Base-by-base conservation (phyloP, 2,797 vertebrate species). In the Nothura maculosa region DNA sequence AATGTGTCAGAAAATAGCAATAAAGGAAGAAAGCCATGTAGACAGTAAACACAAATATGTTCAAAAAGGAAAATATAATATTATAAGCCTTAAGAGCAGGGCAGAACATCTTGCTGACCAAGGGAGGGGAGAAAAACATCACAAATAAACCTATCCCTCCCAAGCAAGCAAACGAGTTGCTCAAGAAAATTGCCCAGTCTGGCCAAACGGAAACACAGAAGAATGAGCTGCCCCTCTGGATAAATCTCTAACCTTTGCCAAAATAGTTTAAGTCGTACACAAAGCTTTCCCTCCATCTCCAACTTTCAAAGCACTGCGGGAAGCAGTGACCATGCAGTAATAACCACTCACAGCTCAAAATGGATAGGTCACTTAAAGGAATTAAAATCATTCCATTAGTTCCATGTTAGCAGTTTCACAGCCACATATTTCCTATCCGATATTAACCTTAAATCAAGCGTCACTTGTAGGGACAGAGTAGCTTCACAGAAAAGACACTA, bases 391-490 rank as follows among this genome's bases (percentile, higher is more conserved):
- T 92, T 94, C 79, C 50, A 83, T 83, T 86, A 83, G 64, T 66
- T 88, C 84, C 79, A 85, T 85, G 60, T 73, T 82, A 89, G 84
- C 50, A 82, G 79, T 73, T 96, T 92, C 77, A 90, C 42, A 81
- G 89, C 42, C 81, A 89, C 60, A 8, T 48, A 67, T 60, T 92
- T 91, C 48, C 48, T 36, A 63, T 28, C 67, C 67, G 84, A 70
- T 89, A 82, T 24, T 55, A 93, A 69, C 79, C 47, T 93, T 95
- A 94, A 93, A 95, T 87, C 80, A 82, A 80, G 40, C 58, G 61
- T 36, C 75, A 73, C 52, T 85, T 79, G 25, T 25, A 90, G 32
- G 34, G 93, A 70, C 18, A 85, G 54, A 93, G 85, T 1, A 68
- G 42, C 77, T 77, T 74, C 52, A 40, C 24, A 72, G 27, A 66